These are phyloP conservation scores for Eurosta solidaginis DNA, from an alignment of 1,140 invertebrate genomes.

Conservation along the genomic window DNA sequence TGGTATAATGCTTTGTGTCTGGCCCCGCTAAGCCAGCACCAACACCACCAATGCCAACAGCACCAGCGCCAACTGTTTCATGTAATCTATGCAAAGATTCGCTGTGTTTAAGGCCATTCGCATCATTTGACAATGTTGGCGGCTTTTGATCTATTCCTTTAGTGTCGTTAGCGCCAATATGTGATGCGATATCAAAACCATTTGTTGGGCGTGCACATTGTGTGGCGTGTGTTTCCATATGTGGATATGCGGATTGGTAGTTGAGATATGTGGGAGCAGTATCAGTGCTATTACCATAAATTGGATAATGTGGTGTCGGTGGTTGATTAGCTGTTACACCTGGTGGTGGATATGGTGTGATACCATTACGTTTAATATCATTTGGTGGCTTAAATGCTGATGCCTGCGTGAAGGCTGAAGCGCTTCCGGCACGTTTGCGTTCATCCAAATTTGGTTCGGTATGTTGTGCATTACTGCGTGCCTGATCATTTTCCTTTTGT, in stretches of 20 bases:
- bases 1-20: conserved; percentile 76
- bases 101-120: neutral
- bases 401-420: conserved; percentile 41
- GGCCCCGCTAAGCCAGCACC: neutral
- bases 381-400: conserved; percentile 78
- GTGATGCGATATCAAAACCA: conserved; percentile 23
- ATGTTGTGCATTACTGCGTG: conserved; percentile 47
- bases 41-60: neutral
- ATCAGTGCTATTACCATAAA: conserved; percentile 42
- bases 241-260: neutral
- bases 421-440: conserved; percentile 24
- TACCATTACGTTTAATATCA: conserved; percentile 63
- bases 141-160: neutral
- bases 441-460: conserved; percentile 7
- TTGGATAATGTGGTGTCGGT: conserved; percentile 43
- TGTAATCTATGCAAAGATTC: neutral
- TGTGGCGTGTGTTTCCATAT: neutral
- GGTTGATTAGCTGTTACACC: neutral
- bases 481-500: conserved; percentile 58
- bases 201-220: conserved; percentile 19
- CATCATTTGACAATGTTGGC: neutral
- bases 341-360: conserved; percentile 55
- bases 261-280: conserved; percentile 13
- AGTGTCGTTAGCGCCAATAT: neutral
- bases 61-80: neutral